Base-by-base conservation (phyloP, 1,140 invertebrate species). In the Halictus rubicundus region DNA sequence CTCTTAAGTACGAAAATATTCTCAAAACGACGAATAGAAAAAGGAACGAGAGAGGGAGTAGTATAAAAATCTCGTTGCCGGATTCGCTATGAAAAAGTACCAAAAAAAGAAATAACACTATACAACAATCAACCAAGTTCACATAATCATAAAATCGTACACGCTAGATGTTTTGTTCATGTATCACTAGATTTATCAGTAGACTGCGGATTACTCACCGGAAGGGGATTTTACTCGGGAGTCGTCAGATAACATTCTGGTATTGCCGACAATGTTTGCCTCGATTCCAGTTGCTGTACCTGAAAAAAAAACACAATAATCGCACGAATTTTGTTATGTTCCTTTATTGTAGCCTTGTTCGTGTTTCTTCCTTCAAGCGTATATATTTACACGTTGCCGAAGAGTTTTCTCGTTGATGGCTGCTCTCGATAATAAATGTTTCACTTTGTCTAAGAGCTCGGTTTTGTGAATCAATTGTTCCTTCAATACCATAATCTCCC, bases 381-480 rank as follows among this genome's bases (percentile, higher is more conserved):
- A 72, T 32, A 72, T 74, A 87, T 81, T 89, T 83, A 94, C 94
- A 81, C 93, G 92, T 77, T 94, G 92, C 9, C 93, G 88, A 65
- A 95, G 90, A 19, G 89, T 84, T 83, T 94, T 94, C 82, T 95
- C 94, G 87, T 94, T 94, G 7, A 89, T 78, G 12, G 94, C 94
- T 32, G 94, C 94, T 73, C 91, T 90, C 59, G 94, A 93, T 60
- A 95, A 86, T 49, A 95, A 88, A 46, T 92, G 88, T 84, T 95
- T 95, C 6, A 95, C 93, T 89, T 93, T 94, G 60, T 93, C 92
- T 37, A 95, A 75, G 14, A 95, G 87, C 73, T 94, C 89, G 9
- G 91, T 92, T 87, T 95, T 95, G n/a, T 94, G 92, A 27, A 79
- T 81, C n/a, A 95, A 84, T 83, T 95, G 93, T 57, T 88, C 88